Base-by-base conservation (phyloP, 2,888 invertebrate genomes). In the Callosobruchus maculatus region DNA sequence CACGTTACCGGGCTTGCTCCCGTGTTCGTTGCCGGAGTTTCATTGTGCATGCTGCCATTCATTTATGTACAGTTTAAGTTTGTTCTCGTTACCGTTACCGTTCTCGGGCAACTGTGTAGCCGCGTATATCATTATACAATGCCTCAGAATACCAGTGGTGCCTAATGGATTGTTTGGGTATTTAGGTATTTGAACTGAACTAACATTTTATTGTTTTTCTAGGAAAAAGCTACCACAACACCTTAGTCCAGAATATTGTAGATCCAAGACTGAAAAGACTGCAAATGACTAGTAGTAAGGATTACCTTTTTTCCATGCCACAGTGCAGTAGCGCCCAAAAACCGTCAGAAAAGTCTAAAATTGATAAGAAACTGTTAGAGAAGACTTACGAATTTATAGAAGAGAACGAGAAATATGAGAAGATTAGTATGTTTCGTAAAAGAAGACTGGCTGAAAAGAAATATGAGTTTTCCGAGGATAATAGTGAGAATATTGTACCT, bases 391-490 rank as follows among this genome's bases (percentile, higher is more conserved):
- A 95, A 84, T 95, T 95, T 82, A 94, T 93, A 0, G 95, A 95
- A 81, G 95, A 95, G 80, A 90, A 92, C 5, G 94, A 94, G 80
- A 94, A 94, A 78, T 95, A 93, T 83, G 95, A 95, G 84, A 95
- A 95, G 83, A 90, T 96, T n/a, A 95, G 94, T 81, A 93, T 93
- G 82, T 95, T 95, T 83, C 90, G 96, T 7, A 95, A 95, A 84
- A 91, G 95, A 73, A 91, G 96, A 7, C 87, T 96, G 72, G 97
- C 97, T 0, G 96, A 97, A 82, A 97, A 97, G 85, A 96, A 96
- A 85, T 97, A 97, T 84, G 96, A 96, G 83, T 96, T 97, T 83
- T 94, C 94, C 0, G 96, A 95, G 81, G 95, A 95, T 77, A 88
- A 88, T 75, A 91, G 90, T 82, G 91, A 91, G 81, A 92, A 92